Percentiles rank a stretch among this genome's conserved stretches.
Evolutionary conservation across 2,888 invertebrate genomes (phyloP).

Genomic region (Clistopyga incitator): DNA sequence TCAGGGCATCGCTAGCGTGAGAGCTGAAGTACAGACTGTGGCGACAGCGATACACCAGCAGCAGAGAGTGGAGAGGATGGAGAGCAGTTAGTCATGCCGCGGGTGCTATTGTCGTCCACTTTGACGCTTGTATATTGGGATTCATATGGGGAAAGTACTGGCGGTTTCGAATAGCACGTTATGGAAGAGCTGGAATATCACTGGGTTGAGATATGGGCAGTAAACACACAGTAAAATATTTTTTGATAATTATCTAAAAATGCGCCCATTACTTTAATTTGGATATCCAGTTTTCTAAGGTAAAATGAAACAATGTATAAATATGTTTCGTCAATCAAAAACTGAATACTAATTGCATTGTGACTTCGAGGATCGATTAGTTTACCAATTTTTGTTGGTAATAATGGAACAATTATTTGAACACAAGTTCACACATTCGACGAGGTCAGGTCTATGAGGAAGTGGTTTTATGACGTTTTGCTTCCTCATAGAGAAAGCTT

Average conservation of each 20-base stretch:
- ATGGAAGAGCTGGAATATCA: background rate
- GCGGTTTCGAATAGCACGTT: slow-evolving; percentile 47
- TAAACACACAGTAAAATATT: background rate
- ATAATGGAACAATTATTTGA: background rate
- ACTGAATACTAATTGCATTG: background rate
- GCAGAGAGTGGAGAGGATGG: background rate
- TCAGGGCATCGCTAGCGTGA: slow-evolving; percentile 59
- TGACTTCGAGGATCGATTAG: background rate
- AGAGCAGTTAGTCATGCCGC: slow-evolving; percentile 24
- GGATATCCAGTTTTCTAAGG: background rate
- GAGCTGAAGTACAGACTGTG: slow-evolving; percentile 49
- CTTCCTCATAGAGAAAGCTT: no score
- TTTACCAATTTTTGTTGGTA: background rate
- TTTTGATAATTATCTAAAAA: background rate
- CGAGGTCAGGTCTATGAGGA: no score
- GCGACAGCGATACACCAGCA: slow-evolving; percentile 19
- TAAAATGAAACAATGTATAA: background rate
- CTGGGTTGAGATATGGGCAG: background rate
- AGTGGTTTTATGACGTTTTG: no score
- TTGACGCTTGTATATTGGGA: slow-evolving; percentile 59
- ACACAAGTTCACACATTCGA: no score
- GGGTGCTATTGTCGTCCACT: slow-evolving; percentile 32
- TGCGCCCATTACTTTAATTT: background rate
- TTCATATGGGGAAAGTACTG: slow-evolving; percentile 57
- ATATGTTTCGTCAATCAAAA: background rate